Evolutionary conservation across 2,113 vertebrate genomes (phyloP).

Genomic region (Catharus bicknelli): DNA sequence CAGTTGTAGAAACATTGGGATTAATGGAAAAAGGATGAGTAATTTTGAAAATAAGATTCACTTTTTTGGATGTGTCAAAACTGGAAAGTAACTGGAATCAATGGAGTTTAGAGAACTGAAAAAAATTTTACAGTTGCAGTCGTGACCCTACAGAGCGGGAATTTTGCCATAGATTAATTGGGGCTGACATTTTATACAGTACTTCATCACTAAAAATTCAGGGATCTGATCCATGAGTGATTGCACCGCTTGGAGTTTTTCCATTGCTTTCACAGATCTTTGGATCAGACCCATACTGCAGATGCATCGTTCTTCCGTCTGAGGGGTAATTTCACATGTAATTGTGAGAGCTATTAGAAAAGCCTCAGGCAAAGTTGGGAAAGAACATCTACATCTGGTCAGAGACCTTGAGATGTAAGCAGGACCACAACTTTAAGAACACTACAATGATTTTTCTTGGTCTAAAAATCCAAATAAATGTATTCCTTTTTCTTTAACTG

Average conservation of each 20-base stretch:
- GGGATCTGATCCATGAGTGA: neutral
- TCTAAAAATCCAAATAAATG: neutral
- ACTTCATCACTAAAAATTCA: conserved; percentile 9
- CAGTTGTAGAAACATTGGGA: neutral
- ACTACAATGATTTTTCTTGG: neutral
- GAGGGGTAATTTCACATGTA: neutral
- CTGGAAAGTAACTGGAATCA: neutral
- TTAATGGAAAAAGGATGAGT: neutral
- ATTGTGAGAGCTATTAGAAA: neutral
- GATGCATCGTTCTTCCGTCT: neutral
- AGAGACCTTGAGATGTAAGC: neutral
- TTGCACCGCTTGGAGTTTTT: conserved; percentile 1
- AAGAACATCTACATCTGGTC: neutral
- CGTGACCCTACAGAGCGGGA: conserved; percentile 1
- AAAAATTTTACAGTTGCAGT: neutral
- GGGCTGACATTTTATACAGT: neutral
- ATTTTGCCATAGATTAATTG: conserved; percentile 44
- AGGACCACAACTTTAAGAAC: neutral
- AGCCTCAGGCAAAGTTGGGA: neutral
- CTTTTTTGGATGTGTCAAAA: neutral
- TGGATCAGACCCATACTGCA: conserved; percentile 9
- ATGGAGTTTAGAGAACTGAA: neutral
- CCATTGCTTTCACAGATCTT: neutral
- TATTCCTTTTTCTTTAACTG: neutral
- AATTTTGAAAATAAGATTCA: neutral